Evolutionary conservation across 2,113 vertebrate genomes (phyloP), one percentile per base, ranked within the genome.

Genomic region (Thalassarche chlororhynchos): DNA sequence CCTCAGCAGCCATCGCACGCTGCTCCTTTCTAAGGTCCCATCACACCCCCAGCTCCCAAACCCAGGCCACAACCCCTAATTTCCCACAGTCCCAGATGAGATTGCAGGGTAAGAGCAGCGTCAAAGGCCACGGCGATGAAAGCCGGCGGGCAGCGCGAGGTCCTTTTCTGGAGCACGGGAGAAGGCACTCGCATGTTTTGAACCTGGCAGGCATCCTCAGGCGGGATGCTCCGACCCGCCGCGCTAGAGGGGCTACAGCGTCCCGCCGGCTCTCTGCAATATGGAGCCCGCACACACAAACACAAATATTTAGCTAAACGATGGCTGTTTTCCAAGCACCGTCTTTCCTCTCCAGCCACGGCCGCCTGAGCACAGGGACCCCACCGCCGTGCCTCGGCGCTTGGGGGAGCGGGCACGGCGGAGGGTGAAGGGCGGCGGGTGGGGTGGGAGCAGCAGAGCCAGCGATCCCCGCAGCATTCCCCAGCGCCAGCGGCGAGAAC

Each of bases 331-430:
- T 38, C 64, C 81, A 75, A 65, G 49, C 34, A 3, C 6, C 1
- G 64, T 2, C 0, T 26, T 46, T 31, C 72, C 77, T 49, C 69
- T 44, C 14, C 85, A 57, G 68, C 55, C 81, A 10, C 15, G 7
- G 7, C 60, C 23, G 9, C 12, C 28, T 1, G 19, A 25, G 61
- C 55, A 3, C 3, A 2, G 40, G 72, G 31, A 17, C 13, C 38
- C 46, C 42, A 17, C 31, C 3, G 1, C 13, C 20, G 9, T 5
- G 7, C 28, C 40, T 11, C 1, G 9, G 38, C 2, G 11, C 51
- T 54, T 17, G 3, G 61, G 70, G 61, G 66, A 62, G 16, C 0
- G 1, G 78, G 69, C 34, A 42, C 0, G 0, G 38, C 0, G 0
- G 10, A 5, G 68, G 25, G 55, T 2, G 26, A 16, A 7, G 17